These are phyloP conservation scores for Gryon sp. DNA, from an alignment of 1,140 invertebrate genomes.

Conservation along the genomic window DNA sequence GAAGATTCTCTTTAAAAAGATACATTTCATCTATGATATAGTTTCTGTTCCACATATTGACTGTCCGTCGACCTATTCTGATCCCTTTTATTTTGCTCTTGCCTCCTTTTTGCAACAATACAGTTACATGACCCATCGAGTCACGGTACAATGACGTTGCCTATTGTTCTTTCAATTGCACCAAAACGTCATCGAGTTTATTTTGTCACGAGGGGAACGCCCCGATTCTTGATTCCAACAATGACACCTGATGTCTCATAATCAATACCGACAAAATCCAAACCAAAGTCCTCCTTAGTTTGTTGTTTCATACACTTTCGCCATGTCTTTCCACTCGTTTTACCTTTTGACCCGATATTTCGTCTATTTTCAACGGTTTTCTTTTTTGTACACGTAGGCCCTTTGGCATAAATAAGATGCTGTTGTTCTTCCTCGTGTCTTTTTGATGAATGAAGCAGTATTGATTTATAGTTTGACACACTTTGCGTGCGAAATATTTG, in stretches of 20 bases:
- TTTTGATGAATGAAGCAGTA: conserved; percentile 51
- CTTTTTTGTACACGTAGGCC: too few relatives aligned
- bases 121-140: conserved; percentile 58
- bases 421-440: conserved; percentile 1
- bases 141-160: conserved; percentile 35
- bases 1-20: too few relatives aligned
- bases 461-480: conserved; percentile 54
- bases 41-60: conserved; percentile 43
- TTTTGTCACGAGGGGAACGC: conserved; percentile 49
- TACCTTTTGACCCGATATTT: too few relatives aligned
- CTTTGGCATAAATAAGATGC: too few relatives aligned
- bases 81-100: conserved; percentile 55
- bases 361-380: too few relatives aligned
- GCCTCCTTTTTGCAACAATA: conserved; percentile 41
- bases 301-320: too few relatives aligned
- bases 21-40: too few relatives aligned
- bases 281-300: too few relatives aligned
- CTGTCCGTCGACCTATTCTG: conserved; percentile 40
- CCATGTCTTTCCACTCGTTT: background rate
- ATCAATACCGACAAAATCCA: conserved; percentile 47
- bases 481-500: conserved; percentile 31
- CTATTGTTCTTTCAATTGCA: conserved; percentile 46
- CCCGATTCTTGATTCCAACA: conserved; percentile 54
- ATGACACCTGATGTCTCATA: conserved; percentile 55
- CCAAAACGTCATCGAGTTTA: conserved; percentile 57